phyloP scores from a whole-genome alignment of 2,797 vertebrate species.

The Staurois parvus region DNA sequence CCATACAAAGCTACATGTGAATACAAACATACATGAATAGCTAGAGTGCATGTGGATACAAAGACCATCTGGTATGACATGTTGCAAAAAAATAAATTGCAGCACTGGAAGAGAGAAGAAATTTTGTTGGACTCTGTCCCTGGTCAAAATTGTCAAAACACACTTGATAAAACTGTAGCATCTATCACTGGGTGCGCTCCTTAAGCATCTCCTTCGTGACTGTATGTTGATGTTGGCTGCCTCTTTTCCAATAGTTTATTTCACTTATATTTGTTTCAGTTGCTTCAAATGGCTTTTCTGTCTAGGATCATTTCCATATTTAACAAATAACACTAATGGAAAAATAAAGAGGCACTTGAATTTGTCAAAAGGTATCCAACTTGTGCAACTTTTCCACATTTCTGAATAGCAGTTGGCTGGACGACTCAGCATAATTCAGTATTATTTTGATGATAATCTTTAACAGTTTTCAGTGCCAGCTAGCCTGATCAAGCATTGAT shows the following conservation, averaged over 20 bases:
- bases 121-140: not conserved
- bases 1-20: no score
- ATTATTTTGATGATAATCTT: not conserved
- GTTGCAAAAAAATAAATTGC: no score
- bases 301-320: conserved; percentile 35
- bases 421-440: not conserved
- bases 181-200: conserved; percentile 53
- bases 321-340: not conserved
- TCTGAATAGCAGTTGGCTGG: not conserved
- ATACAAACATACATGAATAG: no score
- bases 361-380: not conserved
- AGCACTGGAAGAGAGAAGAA: not conserved
- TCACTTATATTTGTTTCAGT: conserved; percentile 42
- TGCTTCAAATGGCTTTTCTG: conserved; percentile 29
- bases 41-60: no score
- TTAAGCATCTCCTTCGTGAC: conserved; percentile 7
- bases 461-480: not conserved
- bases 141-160: conserved; percentile 1
- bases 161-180: conserved; percentile 34
- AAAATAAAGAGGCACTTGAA: not conserved
- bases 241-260: conserved; percentile 40
- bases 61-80: no score
- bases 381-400: not conserved
- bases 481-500: not conserved
- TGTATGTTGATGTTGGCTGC: conserved; percentile 38